These are phyloP conservation scores for Cheilosia grossa DNA, from an alignment of 2,888 invertebrate genomes.

Conservation along the genomic window DNA sequence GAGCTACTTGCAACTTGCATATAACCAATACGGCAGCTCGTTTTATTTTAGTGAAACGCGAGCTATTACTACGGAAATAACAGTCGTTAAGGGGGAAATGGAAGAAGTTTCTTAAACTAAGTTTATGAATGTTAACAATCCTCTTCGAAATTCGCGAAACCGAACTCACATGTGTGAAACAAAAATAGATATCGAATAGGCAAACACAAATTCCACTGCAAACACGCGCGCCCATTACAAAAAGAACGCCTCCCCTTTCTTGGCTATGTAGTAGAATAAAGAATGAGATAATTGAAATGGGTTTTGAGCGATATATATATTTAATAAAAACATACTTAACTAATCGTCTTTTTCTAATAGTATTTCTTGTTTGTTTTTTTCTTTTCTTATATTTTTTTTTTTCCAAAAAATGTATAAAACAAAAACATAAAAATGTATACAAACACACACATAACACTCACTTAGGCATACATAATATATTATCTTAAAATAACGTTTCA, in stretches of 20 bases:
- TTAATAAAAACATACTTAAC: constrained; percentile 39
- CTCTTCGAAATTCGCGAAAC: too few relatives aligned
- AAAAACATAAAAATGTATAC: constrained; percentile 41
- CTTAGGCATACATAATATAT: constrained; percentile 20
- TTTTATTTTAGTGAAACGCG: too few relatives aligned
- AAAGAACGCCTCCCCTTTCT: constrained; percentile 18
- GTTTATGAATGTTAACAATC: too few relatives aligned
- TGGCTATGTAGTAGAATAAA: constrained; percentile 27
- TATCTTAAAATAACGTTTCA: constrained; percentile 58
- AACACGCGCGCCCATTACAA: too few relatives aligned
- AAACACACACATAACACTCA: constrained; percentile 54
- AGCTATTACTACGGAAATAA: too few relatives aligned
- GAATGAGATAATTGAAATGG: constrained; percentile 44
- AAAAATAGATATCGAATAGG: too few relatives aligned
- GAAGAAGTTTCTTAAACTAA: too few relatives aligned
- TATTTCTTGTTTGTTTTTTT: constrained; percentile 25
- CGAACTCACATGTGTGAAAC: too few relatives aligned
- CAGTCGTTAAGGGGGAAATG: too few relatives aligned
- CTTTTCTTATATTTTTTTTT: constrained; percentile 13
- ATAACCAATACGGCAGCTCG: too few relatives aligned
- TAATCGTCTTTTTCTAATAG: constrained; percentile 40
- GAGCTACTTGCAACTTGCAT: too few relatives aligned
- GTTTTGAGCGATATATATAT: constrained; percentile 60
- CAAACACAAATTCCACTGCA: too few relatives aligned
- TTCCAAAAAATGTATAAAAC: constrained; percentile 57